Evolutionary conservation across 2,797 vertebrate genomes (phyloP).

Genomic region (Meriones psammophilus): DNA sequence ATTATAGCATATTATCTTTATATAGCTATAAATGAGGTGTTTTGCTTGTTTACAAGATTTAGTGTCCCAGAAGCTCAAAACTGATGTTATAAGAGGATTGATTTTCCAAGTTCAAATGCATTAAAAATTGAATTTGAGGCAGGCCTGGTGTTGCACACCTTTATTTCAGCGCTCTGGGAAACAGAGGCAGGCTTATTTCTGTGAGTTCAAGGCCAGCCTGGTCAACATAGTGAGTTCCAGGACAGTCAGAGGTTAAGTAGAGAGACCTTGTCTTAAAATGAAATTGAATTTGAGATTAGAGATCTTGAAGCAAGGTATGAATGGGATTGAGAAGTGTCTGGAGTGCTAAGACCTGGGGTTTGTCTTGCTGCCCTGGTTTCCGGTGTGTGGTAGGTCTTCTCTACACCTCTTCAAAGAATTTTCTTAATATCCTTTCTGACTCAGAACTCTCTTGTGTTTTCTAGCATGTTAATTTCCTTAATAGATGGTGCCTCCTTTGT

Average conservation of each 20-base stretch:
- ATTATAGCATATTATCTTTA: no score
- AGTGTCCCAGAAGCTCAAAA: conserved; percentile 11
- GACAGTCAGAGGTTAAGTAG: background rate
- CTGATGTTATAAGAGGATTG: conserved; percentile 32
- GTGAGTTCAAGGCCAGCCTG: background rate
- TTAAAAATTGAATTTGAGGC: conserved; percentile 24
- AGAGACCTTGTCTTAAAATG: background rate
- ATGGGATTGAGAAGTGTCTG: background rate
- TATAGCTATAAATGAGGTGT: conserved; percentile 1
- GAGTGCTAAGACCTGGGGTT: background rate
- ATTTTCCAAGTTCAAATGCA: conserved; percentile 51
- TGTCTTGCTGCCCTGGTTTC: background rate
- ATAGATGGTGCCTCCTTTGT: conserved; percentile 12
- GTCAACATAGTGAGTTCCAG: background rate
- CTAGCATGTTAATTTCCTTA: conserved; percentile 35
- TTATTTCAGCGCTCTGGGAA: background rate
- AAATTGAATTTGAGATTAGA: conserved; percentile 31
- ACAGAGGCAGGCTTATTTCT: background rate
- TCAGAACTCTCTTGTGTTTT: conserved; percentile 25
- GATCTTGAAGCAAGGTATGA: conserved; percentile 46
- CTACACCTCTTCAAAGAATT: conserved; percentile 43
- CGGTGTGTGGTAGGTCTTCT: background rate
- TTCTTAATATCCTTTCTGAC: conserved; percentile 53
- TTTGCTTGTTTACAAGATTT: background rate
- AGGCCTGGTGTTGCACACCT: background rate